These are phyloP conservation scores for Rhagologus leucostigma DNA, from an alignment of 2,113 vertebrate species.

Conservation along the genomic window DNA sequence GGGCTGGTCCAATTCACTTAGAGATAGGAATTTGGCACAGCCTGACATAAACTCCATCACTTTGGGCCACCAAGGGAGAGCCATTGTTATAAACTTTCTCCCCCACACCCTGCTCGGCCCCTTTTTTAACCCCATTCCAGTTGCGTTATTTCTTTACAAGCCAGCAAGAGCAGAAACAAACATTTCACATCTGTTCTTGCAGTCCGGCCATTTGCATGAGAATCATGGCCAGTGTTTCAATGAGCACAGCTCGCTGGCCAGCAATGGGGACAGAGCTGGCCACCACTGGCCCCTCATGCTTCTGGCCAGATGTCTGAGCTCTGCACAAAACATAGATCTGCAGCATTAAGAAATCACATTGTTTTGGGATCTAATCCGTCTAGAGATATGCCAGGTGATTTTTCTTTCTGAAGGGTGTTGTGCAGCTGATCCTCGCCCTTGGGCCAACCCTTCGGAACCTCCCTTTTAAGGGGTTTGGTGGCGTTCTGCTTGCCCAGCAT, in stretches of 20 bases:
- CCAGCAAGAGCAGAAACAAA: conserved; percentile 89
- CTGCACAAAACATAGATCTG: conserved; percentile 67
- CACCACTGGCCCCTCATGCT: conserved; percentile 65
- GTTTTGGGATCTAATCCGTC: conserved; percentile 14
- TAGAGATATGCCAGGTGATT: neutral
- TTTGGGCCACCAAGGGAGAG: conserved; percentile 81
- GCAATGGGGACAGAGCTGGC: conserved; percentile 65
- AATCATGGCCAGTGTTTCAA: conserved; percentile 81
- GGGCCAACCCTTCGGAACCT: neutral
- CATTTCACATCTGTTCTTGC: conserved; percentile 94
- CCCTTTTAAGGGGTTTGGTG: neutral
- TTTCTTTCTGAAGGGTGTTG: neutral
- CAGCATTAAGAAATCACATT: conserved; percentile 76
- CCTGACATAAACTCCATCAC: conserved; percentile 37
- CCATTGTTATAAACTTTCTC: conserved; percentile 66
- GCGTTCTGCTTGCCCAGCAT: neutral
- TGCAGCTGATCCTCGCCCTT: neutral
- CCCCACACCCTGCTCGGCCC: conserved; percentile 20
- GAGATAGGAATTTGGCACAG: conserved; percentile 35
- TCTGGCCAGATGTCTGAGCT: conserved; percentile 86
- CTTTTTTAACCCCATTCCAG: conserved; percentile 50
- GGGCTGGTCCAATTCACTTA: conserved; percentile 13
- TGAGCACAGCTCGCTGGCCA: conserved; percentile 72
- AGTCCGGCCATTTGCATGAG: conserved; percentile 87
- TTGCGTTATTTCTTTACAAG: conserved; percentile 91